Evolutionary conservation across 2,888 invertebrate genomes (phyloP).

Genomic region (Melanostoma mellinum): DNA sequence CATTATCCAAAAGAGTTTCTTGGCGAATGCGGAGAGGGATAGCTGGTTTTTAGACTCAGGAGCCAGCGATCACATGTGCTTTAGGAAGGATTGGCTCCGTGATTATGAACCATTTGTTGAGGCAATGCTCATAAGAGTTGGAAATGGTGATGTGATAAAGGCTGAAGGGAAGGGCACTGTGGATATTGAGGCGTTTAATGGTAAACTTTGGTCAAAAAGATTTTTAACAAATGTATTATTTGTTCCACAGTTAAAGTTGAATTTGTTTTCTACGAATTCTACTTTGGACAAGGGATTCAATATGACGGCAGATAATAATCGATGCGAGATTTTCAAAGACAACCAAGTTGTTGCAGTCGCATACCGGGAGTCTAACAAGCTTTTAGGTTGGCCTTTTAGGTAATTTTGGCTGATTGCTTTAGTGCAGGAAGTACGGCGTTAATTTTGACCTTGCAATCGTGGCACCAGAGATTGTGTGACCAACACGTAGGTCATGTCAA

Average conservation of each 20-base stretch:
- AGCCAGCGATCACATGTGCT: slow-evolving; percentile 40
- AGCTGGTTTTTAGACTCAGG: slow-evolving; percentile 45
- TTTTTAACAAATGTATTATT: slow-evolving; percentile 66
- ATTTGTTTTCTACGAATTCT: slow-evolving; percentile 72
- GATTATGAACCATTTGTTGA: slow-evolving; percentile 13
- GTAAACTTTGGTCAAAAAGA: slow-evolving; percentile 62
- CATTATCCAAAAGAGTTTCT: neutral
- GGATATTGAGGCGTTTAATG: slow-evolving; percentile 64
- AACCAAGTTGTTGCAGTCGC: no score
- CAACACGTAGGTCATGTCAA: neutral
- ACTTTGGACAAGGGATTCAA: slow-evolving; percentile 65
- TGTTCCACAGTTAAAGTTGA: slow-evolving; percentile 65
- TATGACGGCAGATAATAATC: slow-evolving; percentile 26
- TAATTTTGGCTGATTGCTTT: no score
- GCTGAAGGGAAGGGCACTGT: slow-evolving; percentile 64
- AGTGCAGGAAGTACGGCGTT: no score
- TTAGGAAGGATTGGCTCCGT: slow-evolving; percentile 24
- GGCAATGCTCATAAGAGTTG: slow-evolving; percentile 37
- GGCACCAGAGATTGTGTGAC: slow-evolving; percentile 4
- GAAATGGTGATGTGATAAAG: slow-evolving; percentile 52
- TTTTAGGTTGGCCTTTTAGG: no score
- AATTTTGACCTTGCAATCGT: neutral
- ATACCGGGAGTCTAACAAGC: no score
- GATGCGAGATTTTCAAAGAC: no score
- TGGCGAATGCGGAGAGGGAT: neutral